A percentile compares a stretch with the other conserved stretches of the same genome.
phyloP scores from a whole-genome alignment of 2,113 vertebrate species.

The Larimichthys polyactis region DNA sequence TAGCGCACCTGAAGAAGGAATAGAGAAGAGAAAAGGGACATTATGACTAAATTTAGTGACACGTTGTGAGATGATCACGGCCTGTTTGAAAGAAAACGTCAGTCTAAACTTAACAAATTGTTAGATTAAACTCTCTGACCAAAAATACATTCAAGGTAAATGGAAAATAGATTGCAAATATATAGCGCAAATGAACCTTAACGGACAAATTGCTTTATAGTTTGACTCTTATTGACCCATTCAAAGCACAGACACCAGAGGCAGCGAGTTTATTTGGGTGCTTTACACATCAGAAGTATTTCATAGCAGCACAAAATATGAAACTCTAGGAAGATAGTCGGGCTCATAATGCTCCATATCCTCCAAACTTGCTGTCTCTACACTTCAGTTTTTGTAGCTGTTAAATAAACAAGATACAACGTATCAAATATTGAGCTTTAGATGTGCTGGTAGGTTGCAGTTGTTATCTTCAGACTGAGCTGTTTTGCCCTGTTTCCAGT shows the following conservation, averaged over 20 bases:
- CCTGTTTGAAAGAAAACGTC: not conserved
- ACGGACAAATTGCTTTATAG: not conserved
- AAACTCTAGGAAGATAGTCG: too few relatives aligned
- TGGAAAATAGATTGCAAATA: not conserved
- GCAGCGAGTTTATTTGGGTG: not conserved
- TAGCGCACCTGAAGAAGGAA: conserved; percentile 89
- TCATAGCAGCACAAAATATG: not conserved
- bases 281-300: not conserved
- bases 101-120: not conserved
- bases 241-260: not conserved
- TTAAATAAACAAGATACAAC: too few relatives aligned
- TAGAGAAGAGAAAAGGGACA: not conserved
- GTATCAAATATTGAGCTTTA: too few relatives aligned
- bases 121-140: not conserved
- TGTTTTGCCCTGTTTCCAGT: not conserved
- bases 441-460: too few relatives aligned
- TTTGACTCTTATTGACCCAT: not conserved
- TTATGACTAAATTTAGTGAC: not conserved
- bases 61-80: not conserved
- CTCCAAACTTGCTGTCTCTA: too few relatives aligned
- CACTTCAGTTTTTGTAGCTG: too few relatives aligned
- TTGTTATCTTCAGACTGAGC: too few relatives aligned
- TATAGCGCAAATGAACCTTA: not conserved
- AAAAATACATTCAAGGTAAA: not conserved
- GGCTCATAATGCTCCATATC: too few relatives aligned